Conservation (phyloP, 2,113 vertebrate species). For the Brachirus orientalis region DNA sequence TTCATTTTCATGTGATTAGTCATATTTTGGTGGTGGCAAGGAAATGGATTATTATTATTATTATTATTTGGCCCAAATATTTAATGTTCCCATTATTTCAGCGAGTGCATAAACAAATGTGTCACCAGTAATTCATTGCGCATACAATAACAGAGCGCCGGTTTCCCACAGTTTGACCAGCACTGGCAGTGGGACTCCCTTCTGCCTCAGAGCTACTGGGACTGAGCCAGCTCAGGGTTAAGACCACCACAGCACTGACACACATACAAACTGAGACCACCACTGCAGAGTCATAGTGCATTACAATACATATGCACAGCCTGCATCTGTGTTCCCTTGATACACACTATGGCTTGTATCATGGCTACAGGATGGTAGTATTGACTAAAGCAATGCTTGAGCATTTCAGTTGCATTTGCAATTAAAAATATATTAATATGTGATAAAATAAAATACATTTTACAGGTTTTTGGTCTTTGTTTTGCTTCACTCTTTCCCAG, state of each 20-base stretch:
- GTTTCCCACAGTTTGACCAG: constrained; percentile 80
- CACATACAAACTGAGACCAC: constrained; percentile 38
- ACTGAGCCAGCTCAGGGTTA: constrained; percentile 53
- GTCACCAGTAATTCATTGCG: constrained; percentile 76
- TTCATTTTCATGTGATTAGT: constrained; percentile 70
- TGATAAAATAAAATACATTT: no score
- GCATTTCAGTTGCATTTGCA: no score
- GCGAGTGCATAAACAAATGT: constrained; percentile 80
- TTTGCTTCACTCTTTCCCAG: no score
- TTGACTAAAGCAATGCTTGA: not conserved
- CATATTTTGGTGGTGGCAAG: constrained; percentile 63
- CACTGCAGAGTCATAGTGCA: constrained; percentile 31
- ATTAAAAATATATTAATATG: no score
- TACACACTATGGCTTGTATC: not conserved
- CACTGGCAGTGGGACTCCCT: constrained; percentile 55
- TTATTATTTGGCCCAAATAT: constrained; percentile 84
- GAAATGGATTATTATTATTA: constrained; percentile 71
- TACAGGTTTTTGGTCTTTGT: no score
- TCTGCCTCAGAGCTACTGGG: constrained; percentile 58
- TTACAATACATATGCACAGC: not conserved
- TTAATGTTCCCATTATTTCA: constrained; percentile 85
- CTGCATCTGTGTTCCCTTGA: constrained; percentile 12
- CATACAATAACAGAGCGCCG: constrained; percentile 79
- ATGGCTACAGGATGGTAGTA: not conserved
- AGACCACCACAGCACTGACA: constrained; percentile 58